phyloP scores from a whole-genome alignment of 2,797 vertebrate genomes.

The Typhlichthys eigenmanni region DNA sequence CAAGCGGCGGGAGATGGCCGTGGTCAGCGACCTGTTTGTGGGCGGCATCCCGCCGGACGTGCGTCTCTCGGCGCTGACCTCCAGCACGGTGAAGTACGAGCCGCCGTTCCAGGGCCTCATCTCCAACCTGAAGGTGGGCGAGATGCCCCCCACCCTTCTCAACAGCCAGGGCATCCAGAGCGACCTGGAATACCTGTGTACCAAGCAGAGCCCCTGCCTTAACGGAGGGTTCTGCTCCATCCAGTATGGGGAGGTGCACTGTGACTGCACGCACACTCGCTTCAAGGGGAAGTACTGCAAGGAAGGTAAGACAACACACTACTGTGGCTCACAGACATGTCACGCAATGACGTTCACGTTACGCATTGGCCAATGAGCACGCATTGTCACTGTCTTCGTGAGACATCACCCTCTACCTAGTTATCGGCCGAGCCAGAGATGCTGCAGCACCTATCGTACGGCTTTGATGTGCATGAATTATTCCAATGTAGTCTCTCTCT shows the following conservation, averaged over 20 bases:
- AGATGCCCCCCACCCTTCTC: slow-evolving; percentile 84
- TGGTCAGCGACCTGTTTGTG: slow-evolving; percentile 93
- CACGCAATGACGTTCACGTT: too few relatives aligned
- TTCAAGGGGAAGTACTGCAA: slow-evolving; percentile 91
- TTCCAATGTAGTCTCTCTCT: slow-evolving; percentile 21
- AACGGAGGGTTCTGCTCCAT: slow-evolving; percentile 86
- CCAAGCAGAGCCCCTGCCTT: slow-evolving; percentile 89
- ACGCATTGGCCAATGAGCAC: background rate
- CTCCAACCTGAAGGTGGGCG: slow-evolving; percentile 90
- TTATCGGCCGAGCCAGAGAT: background rate
- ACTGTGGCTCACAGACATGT: background rate
- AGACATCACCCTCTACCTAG: background rate
- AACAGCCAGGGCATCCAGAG: slow-evolving; percentile 90
- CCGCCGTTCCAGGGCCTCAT: slow-evolving; percentile 88
- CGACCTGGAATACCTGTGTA: slow-evolving; percentile 83
- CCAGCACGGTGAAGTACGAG: slow-evolving; percentile 93
- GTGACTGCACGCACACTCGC: slow-evolving; percentile 89
- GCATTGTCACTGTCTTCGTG: background rate
- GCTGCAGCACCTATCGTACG: background rate
- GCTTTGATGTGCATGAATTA: slow-evolving; percentile 16
- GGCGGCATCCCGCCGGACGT: slow-evolving; percentile 92
- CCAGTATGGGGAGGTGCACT: slow-evolving; percentile 85
- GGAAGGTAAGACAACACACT: slow-evolving; percentile 82
- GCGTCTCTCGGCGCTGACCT: slow-evolving; percentile 89
- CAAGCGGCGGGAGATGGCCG: slow-evolving; percentile 90